Evolutionary conservation across 1,140 invertebrate genomes (phyloP).

Genomic region (Drosophila mayri): DNA sequence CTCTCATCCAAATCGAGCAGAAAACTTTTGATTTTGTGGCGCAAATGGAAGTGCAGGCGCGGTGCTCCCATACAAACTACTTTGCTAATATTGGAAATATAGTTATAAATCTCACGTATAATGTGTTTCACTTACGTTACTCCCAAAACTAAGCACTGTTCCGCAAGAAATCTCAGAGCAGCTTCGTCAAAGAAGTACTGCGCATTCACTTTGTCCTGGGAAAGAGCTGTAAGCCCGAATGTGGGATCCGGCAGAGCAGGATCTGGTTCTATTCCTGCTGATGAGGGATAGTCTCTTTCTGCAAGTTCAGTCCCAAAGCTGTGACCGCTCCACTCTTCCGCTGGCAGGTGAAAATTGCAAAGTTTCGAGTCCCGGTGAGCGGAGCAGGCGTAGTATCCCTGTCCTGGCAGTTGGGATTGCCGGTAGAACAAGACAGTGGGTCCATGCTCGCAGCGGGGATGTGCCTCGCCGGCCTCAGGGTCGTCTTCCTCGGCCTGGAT

Average conservation of each 20-base stretch:
- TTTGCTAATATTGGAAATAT: slow-evolving; percentile 84
- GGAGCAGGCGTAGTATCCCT: slow-evolving; percentile 91
- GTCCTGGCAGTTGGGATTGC: slow-evolving; percentile 61
- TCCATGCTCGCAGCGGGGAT: slow-evolving; percentile 62
- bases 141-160: slow-evolving; percentile 86
- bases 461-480: slow-evolving; percentile 11
- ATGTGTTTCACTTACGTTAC: slow-evolving; percentile 82
- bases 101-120: not conserved
- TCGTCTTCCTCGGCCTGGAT: slow-evolving; percentile 46
- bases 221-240: slow-evolving; percentile 87
- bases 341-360: slow-evolving; percentile 85
- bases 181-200: slow-evolving; percentile 90
- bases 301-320: not conserved
- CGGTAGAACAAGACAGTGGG: slow-evolving; percentile 73
- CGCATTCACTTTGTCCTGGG: slow-evolving; percentile 90
- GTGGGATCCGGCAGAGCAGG: slow-evolving; percentile 85
- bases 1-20: slow-evolving; percentile 92
- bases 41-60: slow-evolving; percentile 90
- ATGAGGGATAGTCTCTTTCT: slow-evolving; percentile 19
- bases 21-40: slow-evolving; percentile 86
- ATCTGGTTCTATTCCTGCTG: not conserved
- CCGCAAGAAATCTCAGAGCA: slow-evolving; percentile 83
- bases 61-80: slow-evolving; percentile 93
- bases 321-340: slow-evolving; percentile 31
- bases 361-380: slow-evolving; percentile 91